Evolutionary conservation across 2,888 invertebrate species (phyloP).

Genomic region (Acanthosepion esculentum): DNA sequence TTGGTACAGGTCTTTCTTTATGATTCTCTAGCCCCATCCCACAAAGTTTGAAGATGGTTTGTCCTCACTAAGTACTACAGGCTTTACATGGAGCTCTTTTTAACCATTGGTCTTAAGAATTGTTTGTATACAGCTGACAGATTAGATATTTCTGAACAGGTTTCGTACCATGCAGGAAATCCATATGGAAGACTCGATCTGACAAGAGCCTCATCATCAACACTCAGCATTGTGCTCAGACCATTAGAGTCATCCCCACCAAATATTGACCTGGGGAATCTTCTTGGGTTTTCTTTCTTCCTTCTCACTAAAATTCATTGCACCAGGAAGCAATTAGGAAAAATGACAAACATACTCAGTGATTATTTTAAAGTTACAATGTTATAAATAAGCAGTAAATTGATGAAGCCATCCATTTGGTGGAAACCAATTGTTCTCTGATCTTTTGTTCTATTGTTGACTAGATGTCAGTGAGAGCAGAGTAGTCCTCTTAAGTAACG

Average conservation of each 20-base stretch:
- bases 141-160: too few relatives aligned
- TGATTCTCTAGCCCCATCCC: too few relatives aligned
- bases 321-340: not conserved
- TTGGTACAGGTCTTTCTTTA: too few relatives aligned
- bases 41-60: too few relatives aligned
- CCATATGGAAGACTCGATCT: not conserved
- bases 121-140: too few relatives aligned
- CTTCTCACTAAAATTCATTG: not conserved
- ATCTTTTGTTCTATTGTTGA: slow-evolving; percentile 18
- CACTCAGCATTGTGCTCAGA: not conserved
- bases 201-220: not conserved
- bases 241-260: too few relatives aligned
- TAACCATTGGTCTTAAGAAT: too few relatives aligned
- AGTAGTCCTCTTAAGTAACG: not conserved
- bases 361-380: not conserved
- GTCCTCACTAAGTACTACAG: too few relatives aligned
- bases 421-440: not conserved
- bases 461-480: not conserved
- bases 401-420: slow-evolving; percentile 33
- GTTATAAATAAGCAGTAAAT: not conserved
- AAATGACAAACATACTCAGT: not conserved
- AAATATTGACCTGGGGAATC: too few relatives aligned
- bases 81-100: too few relatives aligned
- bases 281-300: too few relatives aligned
- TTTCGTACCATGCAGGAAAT: too few relatives aligned